Base-by-base conservation (phyloP, 2,113 vertebrate species). In the Murina feae region DNA sequence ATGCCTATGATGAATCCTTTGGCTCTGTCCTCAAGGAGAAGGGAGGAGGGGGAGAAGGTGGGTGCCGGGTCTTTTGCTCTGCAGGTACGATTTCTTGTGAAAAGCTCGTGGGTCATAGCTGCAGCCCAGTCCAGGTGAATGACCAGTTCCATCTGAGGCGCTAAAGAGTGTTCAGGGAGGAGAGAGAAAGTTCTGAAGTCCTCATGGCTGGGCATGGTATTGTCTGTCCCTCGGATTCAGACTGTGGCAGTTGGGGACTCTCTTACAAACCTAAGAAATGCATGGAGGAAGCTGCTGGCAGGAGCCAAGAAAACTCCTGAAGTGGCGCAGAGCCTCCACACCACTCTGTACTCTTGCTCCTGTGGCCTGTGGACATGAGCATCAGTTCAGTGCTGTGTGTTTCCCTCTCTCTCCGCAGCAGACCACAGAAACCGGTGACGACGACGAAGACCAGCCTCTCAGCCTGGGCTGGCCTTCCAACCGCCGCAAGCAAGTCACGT, bases 381-480 rank as follows among this genome's bases (percentile, higher is more conserved):
- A 9, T 78, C 6, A 8, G 39, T 55, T 72, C 37, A 32, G 12
- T 86, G 21, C n/a, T 1, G n/a, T 72, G 3, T 55, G 13, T 35
- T 42, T 83, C 6, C 83, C 51, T 91, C 0, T 90, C 82, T 93
- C 90, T 75, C 72, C 86, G 18, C 95, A 95, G 97, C 98, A 99
- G 98, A 86, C 97, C 81, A 53, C 97, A 69, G 99, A 99, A 93
- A 98, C 98, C 0, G 72, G 89, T 30, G 97, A 96, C 2, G 98
- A 99, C 4, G 99, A 99, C 35, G 99, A 99, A 9, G 99, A 99
- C 84, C 98, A 99, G 98, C 99, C 99, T 89, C 98, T 99, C 91
- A 99, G 99, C 97, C 96, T 99, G 96, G 98, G 98, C 81, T 99
- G 99, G 99, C 99, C 99, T 0, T 96, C 99, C n/a, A 99, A 98